Conservation (phyloP, 2,113 vertebrate genomes). For the Macquaria ambigua region DNA sequence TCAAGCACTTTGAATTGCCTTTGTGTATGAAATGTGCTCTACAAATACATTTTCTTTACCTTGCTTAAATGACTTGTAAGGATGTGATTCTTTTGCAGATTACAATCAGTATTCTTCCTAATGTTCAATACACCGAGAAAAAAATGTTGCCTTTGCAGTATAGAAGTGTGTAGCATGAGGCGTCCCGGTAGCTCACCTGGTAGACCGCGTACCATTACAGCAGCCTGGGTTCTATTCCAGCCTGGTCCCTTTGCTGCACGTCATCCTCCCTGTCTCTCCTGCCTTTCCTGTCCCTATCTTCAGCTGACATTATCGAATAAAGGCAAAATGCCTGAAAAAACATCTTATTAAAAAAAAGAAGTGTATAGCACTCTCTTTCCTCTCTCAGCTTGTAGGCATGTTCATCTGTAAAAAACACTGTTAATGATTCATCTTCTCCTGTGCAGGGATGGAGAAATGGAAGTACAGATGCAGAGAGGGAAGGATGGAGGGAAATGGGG, state of each 20-base stretch:
- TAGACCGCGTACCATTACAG: too few species aligned
- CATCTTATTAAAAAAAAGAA: neutral
- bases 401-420: constrained; percentile 26
- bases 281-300: too few species aligned
- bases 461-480: constrained; percentile 21
- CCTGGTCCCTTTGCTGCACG: too few species aligned
- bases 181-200: too few species aligned
- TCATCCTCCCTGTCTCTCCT: too few species aligned
- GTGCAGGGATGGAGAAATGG: constrained; percentile 27
- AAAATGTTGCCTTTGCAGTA: constrained; percentile 5
- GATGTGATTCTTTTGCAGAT: neutral
- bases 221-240: too few species aligned
- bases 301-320: too few species aligned
- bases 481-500: constrained; percentile 50
- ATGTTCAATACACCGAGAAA: neutral
- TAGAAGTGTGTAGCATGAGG: too few species aligned
- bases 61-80: neutral
- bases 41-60: neutral
- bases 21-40: too few species aligned
- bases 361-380: neutral
- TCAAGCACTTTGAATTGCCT: too few species aligned
- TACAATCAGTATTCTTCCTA: neutral
- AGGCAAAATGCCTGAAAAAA: too few species aligned
- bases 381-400: constrained; percentile 29
- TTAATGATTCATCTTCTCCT: constrained; percentile 62